Base-by-base conservation (phyloP, 2,888 invertebrate species). In the Thera britannica region DNA sequence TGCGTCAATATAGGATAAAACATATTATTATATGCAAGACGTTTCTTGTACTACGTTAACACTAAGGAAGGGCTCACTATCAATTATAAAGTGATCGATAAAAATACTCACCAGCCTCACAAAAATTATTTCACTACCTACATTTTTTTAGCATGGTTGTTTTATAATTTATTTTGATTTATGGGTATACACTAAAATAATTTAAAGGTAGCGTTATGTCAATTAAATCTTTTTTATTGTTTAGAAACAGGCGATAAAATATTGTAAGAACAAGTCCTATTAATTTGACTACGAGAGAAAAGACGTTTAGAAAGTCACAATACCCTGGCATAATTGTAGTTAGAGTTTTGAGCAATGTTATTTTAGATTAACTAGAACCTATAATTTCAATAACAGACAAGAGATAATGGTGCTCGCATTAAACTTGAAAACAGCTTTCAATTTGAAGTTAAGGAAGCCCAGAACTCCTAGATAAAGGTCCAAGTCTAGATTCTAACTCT, bases 21-120 rank as follows among this genome's bases (percentile, higher is more conserved):
- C 91, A 92, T 93, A 93, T 93, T 93, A 93, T 93, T 93, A 93
- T 93, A 93, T 93, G 93, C 93, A 91, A 92, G 93, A 92, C 89
- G 92, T 93, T 90, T 93, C 93, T 93, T 93, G 90, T 91, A 92
- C 91, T 92, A 92, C 88, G 91, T 87, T 84, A 87, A 86, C 85
- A 80, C 83, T 93, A 93, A 92, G 92, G 93, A 83, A 92, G 93
- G 60, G 67, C 68, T 73, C 54, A 36, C 44, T 56, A 68, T 81
- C 80, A 80, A 81, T 71, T 52, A 44, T 67, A 51, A 67, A 35
- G 66, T 63, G 66, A 63, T 58, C 62, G 58, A 63, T 72, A 58
- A 51, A 38, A 61, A 55, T 63, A 52, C 46, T 64, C 8, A 56
- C 12, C 35, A 51, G n/a, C 44, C 57, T 2, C 38, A 41, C 12